Percentiles rank a stretch among this genome's conserved stretches.
Conservation (phyloP, 2,113 vertebrate species). For the Mus pahari region DNA sequence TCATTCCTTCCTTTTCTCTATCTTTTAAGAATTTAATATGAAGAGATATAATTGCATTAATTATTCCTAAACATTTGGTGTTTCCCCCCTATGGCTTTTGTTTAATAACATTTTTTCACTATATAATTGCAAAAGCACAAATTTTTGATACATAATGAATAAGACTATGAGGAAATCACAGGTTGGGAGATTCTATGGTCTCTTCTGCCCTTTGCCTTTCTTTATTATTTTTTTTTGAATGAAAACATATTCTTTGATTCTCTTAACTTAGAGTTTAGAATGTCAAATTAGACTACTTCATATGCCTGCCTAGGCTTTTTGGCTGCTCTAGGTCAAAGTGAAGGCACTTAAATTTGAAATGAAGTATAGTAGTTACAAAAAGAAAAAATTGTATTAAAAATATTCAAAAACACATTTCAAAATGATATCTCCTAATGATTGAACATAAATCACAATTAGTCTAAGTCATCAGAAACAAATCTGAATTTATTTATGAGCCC, state of each 20-base stretch:
- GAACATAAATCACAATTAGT: background rate
- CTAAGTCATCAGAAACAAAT: background rate
- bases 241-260: background rate
- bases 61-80: background rate
- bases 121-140: background rate
- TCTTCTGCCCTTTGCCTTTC: accelerated
- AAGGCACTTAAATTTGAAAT: background rate
- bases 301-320: background rate
- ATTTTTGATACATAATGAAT: background rate
- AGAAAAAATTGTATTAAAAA: background rate
- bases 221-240: too few species aligned
- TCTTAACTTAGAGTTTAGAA: background rate
- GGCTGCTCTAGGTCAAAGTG: background rate
- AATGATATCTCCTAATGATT: background rate
- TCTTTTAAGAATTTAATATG: background rate
- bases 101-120: background rate
- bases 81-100: background rate
- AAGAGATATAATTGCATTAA: slow-evolving; percentile 53
- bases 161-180: background rate
- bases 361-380: background rate
- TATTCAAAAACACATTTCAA: background rate
- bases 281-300: background rate
- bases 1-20: background rate
- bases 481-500: background rate
- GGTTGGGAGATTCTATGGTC: accelerated